Percentiles rank a stretch among this genome's conserved stretches.
These are phyloP conservation scores for Tetramorium alpestre DNA, from an alignment of 1,140 invertebrate genomes.

Conservation along the genomic window DNA sequence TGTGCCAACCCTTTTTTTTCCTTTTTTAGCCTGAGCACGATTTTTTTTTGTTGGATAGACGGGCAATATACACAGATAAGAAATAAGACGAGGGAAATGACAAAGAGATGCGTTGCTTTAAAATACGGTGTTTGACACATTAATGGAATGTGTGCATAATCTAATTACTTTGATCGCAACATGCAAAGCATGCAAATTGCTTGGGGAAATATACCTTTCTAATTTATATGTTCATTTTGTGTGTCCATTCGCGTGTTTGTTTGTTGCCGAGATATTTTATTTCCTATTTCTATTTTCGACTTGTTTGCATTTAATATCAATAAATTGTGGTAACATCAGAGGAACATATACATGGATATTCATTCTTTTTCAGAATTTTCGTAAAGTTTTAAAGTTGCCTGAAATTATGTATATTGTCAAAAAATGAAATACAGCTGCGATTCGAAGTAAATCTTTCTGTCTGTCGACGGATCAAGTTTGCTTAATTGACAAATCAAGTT, in stretches of 20 bases:
- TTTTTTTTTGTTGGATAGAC: not conserved
- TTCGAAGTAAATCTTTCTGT: not conserved
- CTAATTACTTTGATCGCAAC: constrained; percentile 39
- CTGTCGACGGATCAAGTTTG: not conserved
- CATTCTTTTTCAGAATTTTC: not conserved
- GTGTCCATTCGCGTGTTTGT: not conserved
- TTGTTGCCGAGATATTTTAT: not conserved
- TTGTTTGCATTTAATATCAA: not conserved
- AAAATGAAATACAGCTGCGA: not conserved
- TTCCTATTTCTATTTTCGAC: not conserved
- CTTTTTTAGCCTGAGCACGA: not conserved
- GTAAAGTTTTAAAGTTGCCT: not conserved
- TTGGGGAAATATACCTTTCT: not conserved
- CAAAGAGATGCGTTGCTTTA: not conserved
- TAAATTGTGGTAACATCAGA: not conserved
- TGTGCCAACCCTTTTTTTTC: not conserved
- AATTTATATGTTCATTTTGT: not conserved
- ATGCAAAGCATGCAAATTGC: constrained; percentile 69
- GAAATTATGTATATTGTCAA: not conserved
- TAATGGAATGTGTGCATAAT: constrained; percentile 34
- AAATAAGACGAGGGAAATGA: not conserved
- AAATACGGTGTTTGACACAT: constrained; percentile 40
- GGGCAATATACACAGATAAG: not conserved
- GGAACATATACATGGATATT: not conserved
- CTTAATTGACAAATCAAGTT: not conserved